Evolutionary conservation across 2,113 vertebrate genomes (phyloP).

Genomic region (Lophius piscatorius): DNA sequence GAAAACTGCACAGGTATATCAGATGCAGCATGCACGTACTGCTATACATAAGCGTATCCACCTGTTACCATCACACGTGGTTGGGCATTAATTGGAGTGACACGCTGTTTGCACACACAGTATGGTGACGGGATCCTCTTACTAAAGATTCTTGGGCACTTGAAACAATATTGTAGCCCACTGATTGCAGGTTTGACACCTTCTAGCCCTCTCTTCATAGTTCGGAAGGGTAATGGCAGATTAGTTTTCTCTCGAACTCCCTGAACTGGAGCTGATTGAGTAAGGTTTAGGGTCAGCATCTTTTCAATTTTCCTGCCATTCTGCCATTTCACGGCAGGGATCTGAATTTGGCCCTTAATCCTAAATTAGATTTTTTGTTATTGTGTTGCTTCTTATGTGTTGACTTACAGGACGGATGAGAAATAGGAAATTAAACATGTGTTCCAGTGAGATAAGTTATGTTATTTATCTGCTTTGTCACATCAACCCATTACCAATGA

Average conservation of each 20-base stretch:
- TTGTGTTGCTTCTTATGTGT: not conserved
- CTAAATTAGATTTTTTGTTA: slow-evolving; percentile 22
- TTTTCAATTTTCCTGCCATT: slow-evolving; percentile 65
- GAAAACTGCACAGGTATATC: slow-evolving; percentile 47
- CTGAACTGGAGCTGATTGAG: slow-evolving; percentile 41
- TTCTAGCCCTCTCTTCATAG: slow-evolving; percentile 50
- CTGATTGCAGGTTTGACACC: slow-evolving; percentile 63
- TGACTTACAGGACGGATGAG: slow-evolving; percentile 2
- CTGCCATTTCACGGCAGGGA: slow-evolving; percentile 35
- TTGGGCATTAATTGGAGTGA: slow-evolving; percentile 43
- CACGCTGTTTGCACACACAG: slow-evolving; percentile 59
- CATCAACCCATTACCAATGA: not conserved
- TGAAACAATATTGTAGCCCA: slow-evolving; percentile 63
- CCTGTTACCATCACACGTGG: slow-evolving; percentile 49
- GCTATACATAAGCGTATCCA: slow-evolving; percentile 8
- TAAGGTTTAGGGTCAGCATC: slow-evolving; percentile 38
- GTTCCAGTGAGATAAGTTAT: slow-evolving; percentile 40
- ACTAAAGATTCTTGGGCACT: slow-evolving; percentile 51
- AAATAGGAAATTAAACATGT: slow-evolving; percentile 35
- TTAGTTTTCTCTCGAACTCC: slow-evolving; percentile 47
- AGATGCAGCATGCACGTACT: slow-evolving; percentile 9
- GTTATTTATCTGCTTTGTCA: slow-evolving; percentile 14
- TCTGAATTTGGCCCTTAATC: slow-evolving; percentile 38
- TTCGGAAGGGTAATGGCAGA: slow-evolving; percentile 6
- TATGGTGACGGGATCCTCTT: slow-evolving; percentile 16